phyloP scores from a whole-genome alignment of 2,888 invertebrate genomes.

The Gryllus longicercus region DNA sequence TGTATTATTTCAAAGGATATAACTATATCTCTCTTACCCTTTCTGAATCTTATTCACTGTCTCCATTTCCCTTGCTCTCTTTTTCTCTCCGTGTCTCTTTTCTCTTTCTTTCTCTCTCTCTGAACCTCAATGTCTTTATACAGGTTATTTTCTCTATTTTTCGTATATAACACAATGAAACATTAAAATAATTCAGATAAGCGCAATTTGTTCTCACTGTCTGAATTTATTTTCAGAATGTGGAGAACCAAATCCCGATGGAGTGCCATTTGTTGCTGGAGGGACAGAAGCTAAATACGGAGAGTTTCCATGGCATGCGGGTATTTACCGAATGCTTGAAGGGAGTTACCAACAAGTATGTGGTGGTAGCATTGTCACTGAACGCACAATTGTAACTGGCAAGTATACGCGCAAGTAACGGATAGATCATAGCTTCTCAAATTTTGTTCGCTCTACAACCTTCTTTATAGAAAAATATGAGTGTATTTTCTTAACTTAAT shows the following conservation, averaged over 20 bases:
- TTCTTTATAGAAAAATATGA: too few species aligned
- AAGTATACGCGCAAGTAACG: slow-evolving; percentile 21
- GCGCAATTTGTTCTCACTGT: neutral
- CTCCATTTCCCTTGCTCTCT: slow-evolving; percentile 24
- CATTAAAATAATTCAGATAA: too few species aligned
- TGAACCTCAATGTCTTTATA: too few species aligned
- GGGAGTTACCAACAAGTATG: slow-evolving; percentile 39
- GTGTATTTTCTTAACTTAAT: too few species aligned
- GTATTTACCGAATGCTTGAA: slow-evolving; percentile 37
- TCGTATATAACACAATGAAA: too few species aligned
- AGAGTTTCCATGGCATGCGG: slow-evolving; percentile 42
- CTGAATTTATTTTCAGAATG: slow-evolving; percentile 38
- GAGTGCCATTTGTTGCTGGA: slow-evolving; percentile 40
- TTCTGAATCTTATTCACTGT: too few species aligned
- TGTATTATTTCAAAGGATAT: too few species aligned
- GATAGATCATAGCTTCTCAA: too few species aligned
- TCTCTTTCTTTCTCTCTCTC: neutral
- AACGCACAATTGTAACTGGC: slow-evolving; percentile 40
- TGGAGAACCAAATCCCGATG: slow-evolving; percentile 39
- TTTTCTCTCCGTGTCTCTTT: neutral
- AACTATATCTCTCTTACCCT: too few species aligned
- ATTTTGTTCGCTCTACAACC: too few species aligned
- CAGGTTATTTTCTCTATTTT: too few species aligned
- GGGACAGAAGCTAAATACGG: slow-evolving; percentile 40
- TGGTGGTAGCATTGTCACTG: slow-evolving; percentile 40